These are phyloP conservation scores for Odiellus spinosus DNA, from an alignment of 2,888 invertebrate genomes.

Conservation along the genomic window DNA sequence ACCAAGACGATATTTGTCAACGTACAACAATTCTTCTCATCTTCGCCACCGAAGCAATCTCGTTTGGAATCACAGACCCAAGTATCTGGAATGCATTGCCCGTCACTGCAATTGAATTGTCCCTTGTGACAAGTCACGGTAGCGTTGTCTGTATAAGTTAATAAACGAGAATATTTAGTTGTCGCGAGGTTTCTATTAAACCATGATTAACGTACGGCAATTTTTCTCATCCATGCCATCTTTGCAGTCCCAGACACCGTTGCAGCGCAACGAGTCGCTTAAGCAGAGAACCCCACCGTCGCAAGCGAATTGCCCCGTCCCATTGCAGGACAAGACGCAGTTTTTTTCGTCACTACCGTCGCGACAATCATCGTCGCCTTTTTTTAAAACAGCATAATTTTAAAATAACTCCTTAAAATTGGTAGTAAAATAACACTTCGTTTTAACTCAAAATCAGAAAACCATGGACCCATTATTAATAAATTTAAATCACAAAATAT, in stretches of 20 bases:
- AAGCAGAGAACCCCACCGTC: constrained; percentile 36
- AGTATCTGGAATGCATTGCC: constrained; percentile 24
- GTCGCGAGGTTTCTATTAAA: background rate
- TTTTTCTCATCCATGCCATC: constrained; percentile 32
- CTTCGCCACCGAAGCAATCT: constrained; percentile 64
- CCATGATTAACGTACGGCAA: constrained; percentile 21
- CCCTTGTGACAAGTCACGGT: constrained; percentile 15
- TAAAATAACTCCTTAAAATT: no score
- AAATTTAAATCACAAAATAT: no score
- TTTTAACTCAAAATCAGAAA: no score
- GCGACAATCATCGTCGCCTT: constrained; percentile 46
- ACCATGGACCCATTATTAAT: no score
- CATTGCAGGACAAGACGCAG: constrained; percentile 37
- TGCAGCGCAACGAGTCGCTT: constrained; percentile 28
- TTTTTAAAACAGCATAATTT: no score
- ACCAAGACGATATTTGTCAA: no score
- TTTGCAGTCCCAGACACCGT: constrained; percentile 28
- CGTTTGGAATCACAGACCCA: constrained; percentile 34
- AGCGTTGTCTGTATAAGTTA: background rate
- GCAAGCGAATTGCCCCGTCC: constrained; percentile 37
- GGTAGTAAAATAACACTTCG: no score
- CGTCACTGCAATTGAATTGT: constrained; percentile 24
- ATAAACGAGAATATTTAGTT: background rate
- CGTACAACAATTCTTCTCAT: constrained; percentile 52
- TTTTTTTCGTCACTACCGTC: constrained; percentile 50